Evolutionary conservation across 2,888 invertebrate genomes (phyloP).

Genomic region (Dioctria linearis): DNA sequence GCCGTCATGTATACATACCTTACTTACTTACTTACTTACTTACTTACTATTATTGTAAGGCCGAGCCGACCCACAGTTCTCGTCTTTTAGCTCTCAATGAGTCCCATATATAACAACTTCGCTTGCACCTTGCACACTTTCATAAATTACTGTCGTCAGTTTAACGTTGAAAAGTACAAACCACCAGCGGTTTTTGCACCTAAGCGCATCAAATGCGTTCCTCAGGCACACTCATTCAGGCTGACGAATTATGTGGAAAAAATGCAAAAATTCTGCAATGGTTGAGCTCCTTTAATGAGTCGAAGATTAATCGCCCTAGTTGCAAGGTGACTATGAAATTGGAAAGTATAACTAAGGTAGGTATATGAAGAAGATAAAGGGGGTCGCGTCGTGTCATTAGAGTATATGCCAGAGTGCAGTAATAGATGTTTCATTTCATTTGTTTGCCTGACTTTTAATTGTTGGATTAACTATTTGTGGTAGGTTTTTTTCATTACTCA

Average conservation of each 20-base stretch:
- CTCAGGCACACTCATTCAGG: conserved; percentile 26
- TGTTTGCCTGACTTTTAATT: too few relatives aligned
- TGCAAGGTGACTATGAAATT: conserved; percentile 37
- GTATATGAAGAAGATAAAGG: background rate
- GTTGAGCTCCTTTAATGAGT: conserved; percentile 54
- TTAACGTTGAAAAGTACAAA: conserved; percentile 17
- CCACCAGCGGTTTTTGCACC: conserved; percentile 36
- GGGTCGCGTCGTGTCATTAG: too few relatives aligned
- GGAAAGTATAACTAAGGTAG: background rate
- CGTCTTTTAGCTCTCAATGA: conserved; percentile 26
- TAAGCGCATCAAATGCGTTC: conserved; percentile 53
- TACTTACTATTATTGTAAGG: background rate
- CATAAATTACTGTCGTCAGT: conserved; percentile 53
- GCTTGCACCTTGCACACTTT: conserved; percentile 51
- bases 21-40: too few relatives aligned
- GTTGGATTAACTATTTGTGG: too few relatives aligned
- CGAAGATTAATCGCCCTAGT: conserved; percentile 47
- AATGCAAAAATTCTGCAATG: conserved; percentile 53
- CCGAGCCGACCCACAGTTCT: background rate
- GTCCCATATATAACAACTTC: background rate
- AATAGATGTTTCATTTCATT: too few relatives aligned
- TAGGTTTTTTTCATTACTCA: too few relatives aligned
- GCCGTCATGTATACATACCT: background rate
- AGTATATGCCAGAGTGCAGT: too few relatives aligned
- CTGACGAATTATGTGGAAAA: conserved; percentile 55